A percentile compares a stretch with the other conserved stretches of the same genome.
These are phyloP conservation scores for Anadara kagoshimensis DNA, from an alignment of 1,140 invertebrate species.

Conservation along the genomic window DNA sequence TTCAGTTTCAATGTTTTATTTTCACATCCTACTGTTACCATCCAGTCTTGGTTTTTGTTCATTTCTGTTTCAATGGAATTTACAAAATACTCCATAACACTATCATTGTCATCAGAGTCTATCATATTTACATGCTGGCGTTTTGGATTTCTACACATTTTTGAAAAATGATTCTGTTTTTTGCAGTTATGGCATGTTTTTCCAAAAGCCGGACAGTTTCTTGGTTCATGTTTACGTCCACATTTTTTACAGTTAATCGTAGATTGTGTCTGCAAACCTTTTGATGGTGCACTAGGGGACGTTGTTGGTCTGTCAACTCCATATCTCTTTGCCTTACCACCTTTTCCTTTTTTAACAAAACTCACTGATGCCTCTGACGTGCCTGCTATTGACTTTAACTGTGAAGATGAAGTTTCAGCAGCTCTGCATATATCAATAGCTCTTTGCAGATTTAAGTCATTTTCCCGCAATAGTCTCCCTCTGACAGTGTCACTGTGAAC, in stretches of 20 bases:
- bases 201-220: conserved; percentile 22
- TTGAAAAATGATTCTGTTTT: conserved; percentile 8
- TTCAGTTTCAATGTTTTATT: conserved; percentile 12
- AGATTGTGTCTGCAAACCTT: too few species aligned
- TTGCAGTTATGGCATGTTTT: conserved; percentile 19
- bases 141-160: not conserved
- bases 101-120: not conserved
- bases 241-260: conserved; percentile 17
- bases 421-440: conserved; percentile 20
- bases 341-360: not conserved
- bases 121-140: not conserved
- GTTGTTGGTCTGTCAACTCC: not conserved
- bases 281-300: not conserved
- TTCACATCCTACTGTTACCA: not conserved
- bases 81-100: conserved; percentile 2
- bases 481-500: conserved; percentile 8
- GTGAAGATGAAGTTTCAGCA: conserved; percentile 7
- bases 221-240: conserved; percentile 7
- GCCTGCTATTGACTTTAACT: not conserved
- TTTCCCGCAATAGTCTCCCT: conserved; percentile 14
- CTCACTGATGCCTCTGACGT: not conserved
- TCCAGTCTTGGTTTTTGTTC: not conserved
- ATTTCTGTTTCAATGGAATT: not conserved
- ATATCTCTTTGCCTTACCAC: not conserved
- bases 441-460: conserved; percentile 10